These are phyloP conservation scores for Agrypnia vestita DNA, from an alignment of 1,140 invertebrate species.

Conservation along the genomic window DNA sequence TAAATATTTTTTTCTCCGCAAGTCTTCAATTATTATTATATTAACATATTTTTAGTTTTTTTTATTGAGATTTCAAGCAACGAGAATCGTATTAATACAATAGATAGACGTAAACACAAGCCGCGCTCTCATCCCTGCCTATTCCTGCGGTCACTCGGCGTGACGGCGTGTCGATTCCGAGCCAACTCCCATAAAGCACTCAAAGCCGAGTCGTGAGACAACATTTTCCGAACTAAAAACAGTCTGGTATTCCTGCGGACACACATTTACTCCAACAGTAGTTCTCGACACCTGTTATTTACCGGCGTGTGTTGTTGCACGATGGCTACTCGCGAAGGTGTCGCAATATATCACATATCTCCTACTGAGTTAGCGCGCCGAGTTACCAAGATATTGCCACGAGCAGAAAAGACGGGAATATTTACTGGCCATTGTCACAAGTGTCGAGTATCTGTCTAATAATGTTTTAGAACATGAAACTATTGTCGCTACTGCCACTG, in stretches of 20 bases:
- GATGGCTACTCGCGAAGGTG: background rate
- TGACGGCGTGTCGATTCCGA: background rate
- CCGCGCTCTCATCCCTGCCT: too few relatives aligned
- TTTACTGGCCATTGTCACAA: slow-evolving; percentile 30
- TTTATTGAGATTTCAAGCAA: too few relatives aligned
- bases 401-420: slow-evolving; percentile 1
- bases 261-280: background rate
- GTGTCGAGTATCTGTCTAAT: slow-evolving; percentile 27
- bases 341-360: slow-evolving; percentile 11
- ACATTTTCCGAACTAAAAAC: slow-evolving; percentile 5
- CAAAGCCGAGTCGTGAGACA: background rate
- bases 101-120: too few relatives aligned
- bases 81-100: too few relatives aligned
- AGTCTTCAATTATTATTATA: too few relatives aligned
- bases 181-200: slow-evolving; percentile 14
- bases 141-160: too few relatives aligned
- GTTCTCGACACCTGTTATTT: slow-evolving; percentile 22
- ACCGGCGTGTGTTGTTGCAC: background rate
- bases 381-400: background rate
- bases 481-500: slow-evolving; percentile 13
- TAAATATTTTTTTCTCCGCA: too few relatives aligned
- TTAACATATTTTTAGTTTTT: too few relatives aligned
- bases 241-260: background rate
- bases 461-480: slow-evolving; percentile 24
- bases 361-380: slow-evolving; percentile 9